Percentiles rank a stretch among this genome's conserved stretches.
phyloP scores from a whole-genome alignment of 2,797 vertebrate species.

The Fistularia tabacaria region DNA sequence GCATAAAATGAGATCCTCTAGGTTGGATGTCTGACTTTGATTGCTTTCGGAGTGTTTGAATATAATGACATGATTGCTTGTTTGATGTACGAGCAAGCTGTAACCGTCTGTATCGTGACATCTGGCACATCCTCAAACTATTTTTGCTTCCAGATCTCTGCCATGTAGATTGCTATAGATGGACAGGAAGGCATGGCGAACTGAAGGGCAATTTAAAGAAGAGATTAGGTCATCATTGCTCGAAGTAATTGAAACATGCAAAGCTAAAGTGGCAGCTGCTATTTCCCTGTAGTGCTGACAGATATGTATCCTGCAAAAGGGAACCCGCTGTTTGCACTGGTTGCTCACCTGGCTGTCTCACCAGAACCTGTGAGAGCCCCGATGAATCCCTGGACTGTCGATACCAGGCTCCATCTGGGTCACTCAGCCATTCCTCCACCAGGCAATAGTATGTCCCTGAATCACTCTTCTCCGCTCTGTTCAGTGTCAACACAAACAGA shows the following conservation, averaged over 20 bases:
- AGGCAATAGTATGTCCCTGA: slow-evolving; percentile 95
- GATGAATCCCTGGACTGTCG: slow-evolving; percentile 87
- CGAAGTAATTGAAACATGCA: too few relatives aligned
- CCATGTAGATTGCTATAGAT: too few relatives aligned
- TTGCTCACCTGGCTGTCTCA: slow-evolving; percentile 87
- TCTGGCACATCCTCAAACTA: slow-evolving; percentile 29
- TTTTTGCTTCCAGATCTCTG: slow-evolving; percentile 44
- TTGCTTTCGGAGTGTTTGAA: too few relatives aligned
- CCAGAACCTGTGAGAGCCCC: slow-evolving; percentile 84
- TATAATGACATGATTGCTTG: too few relatives aligned
- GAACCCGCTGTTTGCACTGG: background rate
- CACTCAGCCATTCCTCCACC: slow-evolving; percentile 95
- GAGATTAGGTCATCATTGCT: too few relatives aligned
- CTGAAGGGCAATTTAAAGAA: too few relatives aligned
- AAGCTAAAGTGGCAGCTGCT: too few relatives aligned
- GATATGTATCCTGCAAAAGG: background rate
- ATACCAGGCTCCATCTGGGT: slow-evolving; percentile 94
- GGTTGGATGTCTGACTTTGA: too few relatives aligned
- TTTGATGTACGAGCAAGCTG: too few relatives aligned
- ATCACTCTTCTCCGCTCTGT: slow-evolving; percentile 86
- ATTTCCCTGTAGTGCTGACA: background rate
- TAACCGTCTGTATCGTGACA: slow-evolving; percentile 15
- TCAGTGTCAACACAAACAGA: slow-evolving; percentile 82
- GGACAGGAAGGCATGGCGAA: background rate
- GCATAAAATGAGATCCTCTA: too few relatives aligned